Conservation (phyloP, 2,113 vertebrate genomes). For the Triplophysa rosa region DNA sequence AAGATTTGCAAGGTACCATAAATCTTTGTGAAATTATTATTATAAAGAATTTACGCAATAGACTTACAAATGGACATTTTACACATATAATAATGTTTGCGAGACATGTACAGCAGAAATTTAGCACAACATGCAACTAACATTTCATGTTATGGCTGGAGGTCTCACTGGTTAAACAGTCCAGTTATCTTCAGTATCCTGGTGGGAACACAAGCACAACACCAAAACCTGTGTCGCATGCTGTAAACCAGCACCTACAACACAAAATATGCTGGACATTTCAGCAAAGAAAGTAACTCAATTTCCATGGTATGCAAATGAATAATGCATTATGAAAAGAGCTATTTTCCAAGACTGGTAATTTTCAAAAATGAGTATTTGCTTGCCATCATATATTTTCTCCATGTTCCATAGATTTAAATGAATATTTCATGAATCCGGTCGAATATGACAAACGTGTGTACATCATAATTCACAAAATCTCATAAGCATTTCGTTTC, state of each 20-base stretch:
- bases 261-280: background rate
- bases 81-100: too few species aligned
- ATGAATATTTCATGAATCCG: constrained; percentile 57
- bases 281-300: background rate
- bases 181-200: too few species aligned
- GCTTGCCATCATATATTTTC: constrained; percentile 37
- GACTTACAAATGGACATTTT: too few species aligned
- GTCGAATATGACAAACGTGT: constrained; percentile 45
- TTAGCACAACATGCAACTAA: too few species aligned
- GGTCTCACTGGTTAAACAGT: too few species aligned
- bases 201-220: too few species aligned
- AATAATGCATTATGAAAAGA: constrained; percentile 14
- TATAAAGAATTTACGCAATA: too few species aligned
- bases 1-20: too few species aligned
- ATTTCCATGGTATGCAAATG: background rate
- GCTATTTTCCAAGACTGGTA: background rate
- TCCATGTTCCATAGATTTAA: constrained; percentile 28
- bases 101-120: too few species aligned
- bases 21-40: too few species aligned
- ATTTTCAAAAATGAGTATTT: constrained; percentile 34
- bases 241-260: background rate
- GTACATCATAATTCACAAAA: constrained; percentile 36
- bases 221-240: too few species aligned
- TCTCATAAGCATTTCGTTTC: constrained; percentile 35
- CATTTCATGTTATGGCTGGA: too few species aligned